Conservation (phyloP, 2,888 invertebrate species). For the Euplexia lucipara region DNA sequence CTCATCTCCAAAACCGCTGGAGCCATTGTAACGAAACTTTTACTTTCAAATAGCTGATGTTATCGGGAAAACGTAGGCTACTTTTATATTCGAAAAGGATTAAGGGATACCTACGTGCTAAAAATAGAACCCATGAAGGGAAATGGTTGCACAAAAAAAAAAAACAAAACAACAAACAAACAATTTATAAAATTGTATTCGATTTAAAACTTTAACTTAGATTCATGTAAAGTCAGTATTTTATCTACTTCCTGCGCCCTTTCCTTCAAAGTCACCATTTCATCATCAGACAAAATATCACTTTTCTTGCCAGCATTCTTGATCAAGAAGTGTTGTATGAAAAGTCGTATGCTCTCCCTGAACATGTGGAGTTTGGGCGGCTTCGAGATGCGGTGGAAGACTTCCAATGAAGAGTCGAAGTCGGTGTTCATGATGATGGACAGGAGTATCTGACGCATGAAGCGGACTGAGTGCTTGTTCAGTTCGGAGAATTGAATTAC, state of each 20-base stretch:
- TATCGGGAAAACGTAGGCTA: too few species aligned
- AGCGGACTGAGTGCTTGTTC: constrained; percentile 94
- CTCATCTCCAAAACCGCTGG: too few species aligned
- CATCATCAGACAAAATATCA: constrained; percentile 75
- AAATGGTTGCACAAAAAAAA: too few species aligned
- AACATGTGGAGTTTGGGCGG: constrained; percentile 95
- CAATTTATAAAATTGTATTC: constrained; percentile 48
- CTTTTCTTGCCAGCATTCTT: constrained; percentile 91
- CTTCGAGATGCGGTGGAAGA: constrained; percentile 94
- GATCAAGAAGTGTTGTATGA: constrained; percentile 96
- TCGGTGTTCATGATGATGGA: constrained; percentile 94
- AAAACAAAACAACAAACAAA: constrained; percentile 29
- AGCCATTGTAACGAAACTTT: too few species aligned
- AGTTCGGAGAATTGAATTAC: constrained; percentile 97
- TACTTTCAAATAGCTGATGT: too few species aligned
- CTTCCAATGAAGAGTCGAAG: constrained; percentile 90
- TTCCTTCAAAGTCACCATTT: constrained; percentile 82
- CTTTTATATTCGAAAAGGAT: too few species aligned
- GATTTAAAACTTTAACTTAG: constrained; percentile 81
- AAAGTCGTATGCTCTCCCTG: constrained; percentile 95
- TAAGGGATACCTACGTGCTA: too few species aligned
- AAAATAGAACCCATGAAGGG: too few species aligned
- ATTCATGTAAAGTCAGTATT: constrained; percentile 90
- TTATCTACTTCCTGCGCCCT: constrained; percentile 93
- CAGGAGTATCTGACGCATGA: constrained; percentile 95